Evolutionary conservation across 2,797 vertebrate species (phyloP).

Genomic region (Hypotaenidia okinawae): DNA sequence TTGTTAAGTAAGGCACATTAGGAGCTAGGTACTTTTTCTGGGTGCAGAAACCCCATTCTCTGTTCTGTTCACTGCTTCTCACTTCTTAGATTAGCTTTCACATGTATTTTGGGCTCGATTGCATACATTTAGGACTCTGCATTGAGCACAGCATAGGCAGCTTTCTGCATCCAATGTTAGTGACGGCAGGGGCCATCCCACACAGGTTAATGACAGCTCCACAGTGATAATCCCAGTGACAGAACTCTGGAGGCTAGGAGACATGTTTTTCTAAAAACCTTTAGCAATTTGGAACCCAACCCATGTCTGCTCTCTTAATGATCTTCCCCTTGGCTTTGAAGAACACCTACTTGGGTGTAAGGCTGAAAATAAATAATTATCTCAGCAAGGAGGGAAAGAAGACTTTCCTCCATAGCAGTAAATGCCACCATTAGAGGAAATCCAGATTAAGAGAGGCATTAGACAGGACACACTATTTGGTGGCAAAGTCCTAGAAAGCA

Average conservation of each 20-base stretch:
- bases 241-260: background rate
- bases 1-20: background rate
- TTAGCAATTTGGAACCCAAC: background rate
- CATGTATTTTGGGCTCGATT: background rate
- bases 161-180: background rate
- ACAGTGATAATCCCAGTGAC: background rate
- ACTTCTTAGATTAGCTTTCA: background rate
- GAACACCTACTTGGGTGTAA: background rate
- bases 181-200: background rate
- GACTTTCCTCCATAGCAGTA: background rate
- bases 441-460: background rate
- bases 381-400: background rate
- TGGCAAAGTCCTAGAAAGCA: background rate
- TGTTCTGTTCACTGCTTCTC: background rate
- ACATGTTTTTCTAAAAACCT: background rate
- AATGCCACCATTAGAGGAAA: background rate
- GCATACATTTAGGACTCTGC: background rate
- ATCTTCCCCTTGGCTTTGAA: background rate
- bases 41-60: background rate
- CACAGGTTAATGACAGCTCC: background rate
- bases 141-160: background rate
- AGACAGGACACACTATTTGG: background rate
- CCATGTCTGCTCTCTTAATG: background rate
- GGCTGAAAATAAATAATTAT: background rate
- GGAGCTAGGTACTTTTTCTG: background rate